These are phyloP conservation scores for Calyptomena viridis DNA, from an alignment of 2,113 vertebrate genomes.

Conservation along the genomic window DNA sequence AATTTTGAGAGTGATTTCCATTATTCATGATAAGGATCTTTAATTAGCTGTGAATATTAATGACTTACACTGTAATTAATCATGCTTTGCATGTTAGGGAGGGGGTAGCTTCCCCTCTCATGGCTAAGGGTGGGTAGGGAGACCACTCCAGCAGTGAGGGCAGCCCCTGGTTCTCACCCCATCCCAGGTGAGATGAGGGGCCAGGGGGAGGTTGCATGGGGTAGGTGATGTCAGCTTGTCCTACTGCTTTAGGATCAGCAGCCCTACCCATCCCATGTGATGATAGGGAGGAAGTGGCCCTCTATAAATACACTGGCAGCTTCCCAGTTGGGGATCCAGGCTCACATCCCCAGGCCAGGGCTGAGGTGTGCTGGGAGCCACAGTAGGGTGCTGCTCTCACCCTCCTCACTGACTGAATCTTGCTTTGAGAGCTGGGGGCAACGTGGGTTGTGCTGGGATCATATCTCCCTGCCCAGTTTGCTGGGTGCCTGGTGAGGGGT, in stretches of 20 bases:
- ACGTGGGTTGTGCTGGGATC: background rate
- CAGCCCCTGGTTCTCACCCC: background rate
- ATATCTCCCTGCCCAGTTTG: background rate
- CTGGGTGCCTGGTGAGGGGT: background rate
- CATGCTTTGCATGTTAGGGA: constrained; percentile 37
- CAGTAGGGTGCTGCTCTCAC: background rate
- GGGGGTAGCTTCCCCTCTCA: background rate
- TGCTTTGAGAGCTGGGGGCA: background rate
- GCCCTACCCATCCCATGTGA: fast-evolving
- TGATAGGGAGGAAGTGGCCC: fast-evolving
- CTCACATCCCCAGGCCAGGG: background rate
- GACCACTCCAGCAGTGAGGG: background rate
- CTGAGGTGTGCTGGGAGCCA: background rate
- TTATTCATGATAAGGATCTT: constrained; percentile 70
- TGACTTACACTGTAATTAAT: constrained; percentile 68
- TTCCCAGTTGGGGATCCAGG: background rate
- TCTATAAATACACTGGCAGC: background rate
- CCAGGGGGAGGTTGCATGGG: background rate
- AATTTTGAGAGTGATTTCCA: constrained; percentile 42
- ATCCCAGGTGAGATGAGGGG: background rate
- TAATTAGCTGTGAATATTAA: constrained; percentile 75
- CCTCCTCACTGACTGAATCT: background rate
- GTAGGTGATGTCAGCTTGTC: background rate
- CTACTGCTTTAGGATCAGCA: background rate
- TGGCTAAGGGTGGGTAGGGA: background rate